Base-by-base conservation (phyloP, 1,140 invertebrate species). In the Trichogramma pretiosum region DNA sequence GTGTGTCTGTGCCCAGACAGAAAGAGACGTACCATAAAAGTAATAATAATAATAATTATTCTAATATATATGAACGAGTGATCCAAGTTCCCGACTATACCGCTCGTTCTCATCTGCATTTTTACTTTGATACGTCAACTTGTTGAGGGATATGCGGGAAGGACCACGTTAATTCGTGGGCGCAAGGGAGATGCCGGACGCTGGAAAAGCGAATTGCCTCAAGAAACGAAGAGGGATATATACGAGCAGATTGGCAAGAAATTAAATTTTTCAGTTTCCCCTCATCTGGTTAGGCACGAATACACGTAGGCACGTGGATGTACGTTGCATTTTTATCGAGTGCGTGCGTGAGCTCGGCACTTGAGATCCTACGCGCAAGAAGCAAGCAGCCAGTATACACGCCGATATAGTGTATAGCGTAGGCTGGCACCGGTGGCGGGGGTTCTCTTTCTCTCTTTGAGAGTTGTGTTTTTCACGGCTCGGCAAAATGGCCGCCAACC, bases 401-500 rank as follows among this genome's bases (percentile, higher is more conserved):
- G n/a, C n/a, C n/a, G n/a, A n/a, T n/a, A n/a, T n/a, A n/a, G n/a
- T n/a, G n/a, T n/a, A n/a, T n/a, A n/a, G n/a, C 32, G 33, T 38
- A 40, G 21, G 3, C 58, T 52, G 48, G 53, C 55, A 46, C 52
- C 54, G 48, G 48, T 59, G 59, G 54, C 55, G 57, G 56, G 58
- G 62, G 62, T 46, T 4, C n/a, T 54, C 52, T 61, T 61, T 64
- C 66, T 69, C 62, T 65, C n/a, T n/a, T n/a, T n/a, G n/a, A n/a
- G 70, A 63, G 64, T 50, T 5, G 35, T 70, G 66, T 72, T 72
- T 72, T 72, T 71, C 68, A 61, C 63, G 56, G 60, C 63, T 68
- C 55, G 58, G 48, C 68, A 71, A 72, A 72, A 72, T 72, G 70
- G 68, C 70, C 65, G 68, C 66, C 67, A 55, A 57, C 64, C 67